Evolutionary conservation across 2,797 vertebrate genomes (phyloP), one percentile per base, ranked within the genome.

Genomic region (Mastacembelus armatus): DNA sequence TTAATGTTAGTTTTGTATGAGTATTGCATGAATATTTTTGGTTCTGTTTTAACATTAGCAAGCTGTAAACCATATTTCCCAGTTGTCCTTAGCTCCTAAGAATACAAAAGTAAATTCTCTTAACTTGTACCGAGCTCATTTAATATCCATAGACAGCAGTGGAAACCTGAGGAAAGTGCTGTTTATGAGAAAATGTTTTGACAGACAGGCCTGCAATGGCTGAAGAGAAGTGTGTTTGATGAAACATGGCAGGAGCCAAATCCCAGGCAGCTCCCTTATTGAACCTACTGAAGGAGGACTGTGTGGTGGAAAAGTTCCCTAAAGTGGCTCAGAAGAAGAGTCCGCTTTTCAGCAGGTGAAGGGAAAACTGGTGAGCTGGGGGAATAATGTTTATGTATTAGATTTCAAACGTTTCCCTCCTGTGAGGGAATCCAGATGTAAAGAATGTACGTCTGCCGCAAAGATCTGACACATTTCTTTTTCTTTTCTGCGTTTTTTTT

Each of bases 371-470:
- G 62, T 15, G 33, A 76, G 66, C 50, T 18, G 12, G 68, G 81
- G 70, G 71, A 80, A 83, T 86, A 83, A 92, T 92, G 91, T 92
- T 92, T 92, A 91, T 92, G 87, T 85, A 93, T 92, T 91, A 87
- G 88, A 85, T 92, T 92, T 92, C 86, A 92, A 90, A 90, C 83
- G 39, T 65, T 81, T 87, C 79, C 66, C 79, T 81, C 85, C 84
- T 85, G 84, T 84, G 88, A 89, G 88, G 72, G 85, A 85, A 89
- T 83, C 83, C 86, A 90, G 87, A 91, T 91, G 85, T 89, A 87
- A 91, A 90, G 88, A 85, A 50, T 84, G 88, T 89, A 87, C 87
- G 66, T 85, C 80, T 87, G 83, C 86, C 81, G 86, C 38, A 5
- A 79, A 85, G 90, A 91, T 91, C 87, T 90, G 78, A 91, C 56